Evolutionary conservation across 2,888 invertebrate genomes (phyloP).

Genomic region (Diploptera punctata): DNA sequence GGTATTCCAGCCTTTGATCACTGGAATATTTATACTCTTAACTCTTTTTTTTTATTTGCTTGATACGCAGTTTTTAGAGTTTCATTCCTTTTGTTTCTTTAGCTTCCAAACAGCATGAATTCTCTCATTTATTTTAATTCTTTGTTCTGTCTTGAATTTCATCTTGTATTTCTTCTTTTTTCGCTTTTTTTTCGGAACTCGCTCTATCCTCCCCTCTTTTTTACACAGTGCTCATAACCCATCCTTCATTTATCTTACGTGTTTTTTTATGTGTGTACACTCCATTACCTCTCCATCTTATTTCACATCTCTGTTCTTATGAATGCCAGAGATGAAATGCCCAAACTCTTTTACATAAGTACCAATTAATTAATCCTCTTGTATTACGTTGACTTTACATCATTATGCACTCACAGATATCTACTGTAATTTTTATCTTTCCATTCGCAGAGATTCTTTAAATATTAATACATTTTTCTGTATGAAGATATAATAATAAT

Average conservation of each 20-base stretch:
- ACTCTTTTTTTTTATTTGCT: neutral
- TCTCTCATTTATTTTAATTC: constrained; percentile 11
- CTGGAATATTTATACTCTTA: constrained; percentile 20
- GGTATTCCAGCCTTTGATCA: constrained; percentile 10
- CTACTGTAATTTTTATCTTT: no score
- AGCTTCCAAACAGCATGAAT: neutral
- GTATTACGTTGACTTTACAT: no score
- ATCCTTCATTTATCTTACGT: neutral
- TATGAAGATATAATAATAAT: no score
- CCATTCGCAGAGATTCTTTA: no score
- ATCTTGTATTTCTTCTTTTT: neutral
- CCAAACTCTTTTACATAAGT: no score
- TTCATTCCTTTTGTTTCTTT: constrained; percentile 11
- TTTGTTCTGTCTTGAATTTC: constrained; percentile 20
- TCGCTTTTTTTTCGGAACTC: neutral
- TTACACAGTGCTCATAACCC: neutral
- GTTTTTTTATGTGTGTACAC: no score
- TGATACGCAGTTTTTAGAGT: neutral
- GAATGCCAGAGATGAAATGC: no score
- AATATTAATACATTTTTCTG: no score
- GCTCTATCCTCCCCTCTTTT: neutral
- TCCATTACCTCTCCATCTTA: no score
- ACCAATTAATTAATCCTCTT: no score
- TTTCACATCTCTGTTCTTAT: no score
- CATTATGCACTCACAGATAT: no score